Evolutionary conservation across 2,888 invertebrate genomes (phyloP).

Genomic region (Alsophila aescularia): DNA sequence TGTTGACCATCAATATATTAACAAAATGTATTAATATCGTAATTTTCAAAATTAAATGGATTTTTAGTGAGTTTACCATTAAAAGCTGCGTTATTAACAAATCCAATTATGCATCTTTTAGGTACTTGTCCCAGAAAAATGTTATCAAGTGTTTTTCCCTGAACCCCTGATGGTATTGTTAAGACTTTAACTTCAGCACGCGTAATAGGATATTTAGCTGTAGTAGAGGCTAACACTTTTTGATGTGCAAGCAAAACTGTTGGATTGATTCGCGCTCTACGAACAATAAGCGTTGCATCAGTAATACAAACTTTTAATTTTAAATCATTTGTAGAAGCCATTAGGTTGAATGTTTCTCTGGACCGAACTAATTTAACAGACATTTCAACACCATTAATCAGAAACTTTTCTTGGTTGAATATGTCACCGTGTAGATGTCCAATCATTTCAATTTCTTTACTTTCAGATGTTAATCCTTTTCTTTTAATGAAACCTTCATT

Average conservation of each 20-base stretch:
- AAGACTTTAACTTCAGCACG: slow-evolving; percentile 31
- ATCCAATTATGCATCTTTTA: slow-evolving; percentile 34
- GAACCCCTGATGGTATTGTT: slow-evolving; percentile 34
- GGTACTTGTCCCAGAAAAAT: slow-evolving; percentile 37
- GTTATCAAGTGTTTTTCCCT: slow-evolving; percentile 36
- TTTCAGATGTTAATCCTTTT: slow-evolving; percentile 21
- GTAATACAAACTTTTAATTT: slow-evolving; percentile 31
- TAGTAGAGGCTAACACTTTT: slow-evolving; percentile 32
- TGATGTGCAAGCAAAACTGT: slow-evolving; percentile 32
- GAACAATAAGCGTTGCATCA: slow-evolving; percentile 29
- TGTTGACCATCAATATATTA: slow-evolving; percentile 38
- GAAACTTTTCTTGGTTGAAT: slow-evolving; percentile 37
- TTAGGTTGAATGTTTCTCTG: slow-evolving; percentile 12
- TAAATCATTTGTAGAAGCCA: slow-evolving; percentile 18
- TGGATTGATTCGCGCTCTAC: slow-evolving; percentile 30
- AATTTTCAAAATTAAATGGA: slow-evolving; percentile 40
- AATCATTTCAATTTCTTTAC: slow-evolving; percentile 40
- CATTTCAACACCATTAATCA: slow-evolving; percentile 38
- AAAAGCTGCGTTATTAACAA: slow-evolving; percentile 32
- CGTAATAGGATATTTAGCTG: slow-evolving; percentile 41
- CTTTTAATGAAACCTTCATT: slow-evolving; percentile 34
- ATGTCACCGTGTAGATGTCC: slow-evolving; percentile 36
- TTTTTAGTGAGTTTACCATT: slow-evolving; percentile 31
- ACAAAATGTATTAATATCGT: slow-evolving; percentile 33
- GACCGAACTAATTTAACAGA: slow-evolving; percentile 26